phyloP scores from a whole-genome alignment of 2,888 invertebrate species.

The Monopis laevigella region DNA sequence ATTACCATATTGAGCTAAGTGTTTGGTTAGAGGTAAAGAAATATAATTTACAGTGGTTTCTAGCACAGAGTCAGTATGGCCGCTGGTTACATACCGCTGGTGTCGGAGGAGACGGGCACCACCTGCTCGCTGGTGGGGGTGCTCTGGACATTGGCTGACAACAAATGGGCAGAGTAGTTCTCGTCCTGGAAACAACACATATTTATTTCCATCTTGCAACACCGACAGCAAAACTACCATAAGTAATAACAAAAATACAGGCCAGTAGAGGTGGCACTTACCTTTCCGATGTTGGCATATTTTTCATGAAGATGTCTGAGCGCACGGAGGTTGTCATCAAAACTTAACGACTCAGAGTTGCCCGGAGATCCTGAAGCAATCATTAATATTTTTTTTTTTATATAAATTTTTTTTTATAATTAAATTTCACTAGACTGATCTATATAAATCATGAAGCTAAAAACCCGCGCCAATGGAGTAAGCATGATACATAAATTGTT shows the following conservation, averaged over 20 bases:
- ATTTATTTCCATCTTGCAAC: no score
- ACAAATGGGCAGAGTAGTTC: slow-evolving; percentile 39
- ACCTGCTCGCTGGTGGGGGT: slow-evolving; percentile 36
- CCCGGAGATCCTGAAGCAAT: slow-evolving; percentile 42
- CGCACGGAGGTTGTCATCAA: slow-evolving; percentile 53
- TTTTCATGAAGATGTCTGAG: slow-evolving; percentile 55
- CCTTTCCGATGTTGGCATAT: slow-evolving; percentile 57
- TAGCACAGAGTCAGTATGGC: no score
- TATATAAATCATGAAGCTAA: no score
- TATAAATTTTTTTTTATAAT: neutral
- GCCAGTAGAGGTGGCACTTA: slow-evolving; percentile 20
- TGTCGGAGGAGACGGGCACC: slow-evolving; percentile 34
- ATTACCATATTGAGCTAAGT: no score
- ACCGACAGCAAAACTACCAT: neutral
- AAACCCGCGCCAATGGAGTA: no score
- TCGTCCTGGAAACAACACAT: slow-evolving; percentile 38
- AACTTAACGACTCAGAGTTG: slow-evolving; percentile 48
- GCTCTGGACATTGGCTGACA: slow-evolving; percentile 51
- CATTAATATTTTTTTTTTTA: neutral
- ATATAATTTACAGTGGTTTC: neutral
- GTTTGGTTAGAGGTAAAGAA: no score
- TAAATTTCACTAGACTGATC: no score
- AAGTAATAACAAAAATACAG: neutral
- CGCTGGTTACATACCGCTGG: neutral
- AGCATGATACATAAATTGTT: no score